Conservation (phyloP, 2,113 vertebrate genomes). For the Hyperoodon ampullatus region DNA sequence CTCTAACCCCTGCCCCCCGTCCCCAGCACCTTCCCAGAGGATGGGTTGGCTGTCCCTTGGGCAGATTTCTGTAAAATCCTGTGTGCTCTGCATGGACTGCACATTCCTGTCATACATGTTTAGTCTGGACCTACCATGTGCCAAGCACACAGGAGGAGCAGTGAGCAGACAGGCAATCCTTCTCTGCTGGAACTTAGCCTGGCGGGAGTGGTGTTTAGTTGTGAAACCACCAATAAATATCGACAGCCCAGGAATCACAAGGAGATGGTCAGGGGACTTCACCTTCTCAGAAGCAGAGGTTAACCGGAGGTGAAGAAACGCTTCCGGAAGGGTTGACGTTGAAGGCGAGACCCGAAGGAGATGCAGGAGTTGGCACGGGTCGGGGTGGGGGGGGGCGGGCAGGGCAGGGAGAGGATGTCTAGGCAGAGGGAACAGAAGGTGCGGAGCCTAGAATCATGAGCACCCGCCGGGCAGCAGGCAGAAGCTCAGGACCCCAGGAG, state of each 20-base stretch:
- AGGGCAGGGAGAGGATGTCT: not conserved
- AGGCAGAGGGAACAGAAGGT: not conserved
- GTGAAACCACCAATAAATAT: too few species aligned
- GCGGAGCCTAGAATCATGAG: too few species aligned
- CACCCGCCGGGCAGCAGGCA: accelerated
- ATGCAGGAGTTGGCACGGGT: not conserved
- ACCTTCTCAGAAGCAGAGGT: not conserved
- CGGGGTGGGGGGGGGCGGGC: too few species aligned
- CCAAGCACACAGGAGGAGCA: accelerated
- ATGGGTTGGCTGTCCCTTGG: too few species aligned
- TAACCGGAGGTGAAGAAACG: not conserved
- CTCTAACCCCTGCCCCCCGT: not conserved
- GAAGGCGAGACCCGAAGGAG: not conserved
- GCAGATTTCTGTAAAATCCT: not conserved
- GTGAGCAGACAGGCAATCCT: too few species aligned
- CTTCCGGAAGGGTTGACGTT: not conserved
- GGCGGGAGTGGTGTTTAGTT: not conserved
- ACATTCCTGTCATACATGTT: accelerated
- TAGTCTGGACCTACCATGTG: not conserved
- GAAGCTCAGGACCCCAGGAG: too few species aligned
- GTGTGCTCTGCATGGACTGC: not conserved
- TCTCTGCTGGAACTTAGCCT: not conserved
- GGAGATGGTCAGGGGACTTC: not conserved
- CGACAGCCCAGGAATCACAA: not conserved
- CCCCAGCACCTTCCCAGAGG: accelerated